Evolutionary conservation across 2,113 vertebrate genomes (phyloP).

Genomic region (Macrotis lagotis): DNA sequence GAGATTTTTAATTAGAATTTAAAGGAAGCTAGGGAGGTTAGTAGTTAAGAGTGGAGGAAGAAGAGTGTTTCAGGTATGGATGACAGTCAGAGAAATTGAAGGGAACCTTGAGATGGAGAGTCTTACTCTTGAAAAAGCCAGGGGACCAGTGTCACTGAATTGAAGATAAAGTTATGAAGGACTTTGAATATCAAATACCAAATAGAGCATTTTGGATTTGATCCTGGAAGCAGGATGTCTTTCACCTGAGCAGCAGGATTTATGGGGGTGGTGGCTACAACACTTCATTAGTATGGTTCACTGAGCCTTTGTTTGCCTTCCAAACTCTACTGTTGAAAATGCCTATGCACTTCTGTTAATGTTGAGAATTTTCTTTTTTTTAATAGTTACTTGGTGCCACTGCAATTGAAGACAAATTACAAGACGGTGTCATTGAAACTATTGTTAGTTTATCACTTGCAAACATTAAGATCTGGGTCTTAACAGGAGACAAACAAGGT

Average conservation of each 20-base stretch:
- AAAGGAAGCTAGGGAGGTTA: background rate
- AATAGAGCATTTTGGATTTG: background rate
- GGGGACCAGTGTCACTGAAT: background rate
- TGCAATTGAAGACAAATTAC: conserved; percentile 91
- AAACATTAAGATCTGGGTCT: conserved; percentile 91
- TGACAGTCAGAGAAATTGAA: background rate
- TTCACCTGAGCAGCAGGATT: background rate
- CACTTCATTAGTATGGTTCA: background rate
- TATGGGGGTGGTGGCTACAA: background rate
- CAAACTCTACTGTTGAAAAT: background rate
- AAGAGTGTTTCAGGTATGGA: background rate
- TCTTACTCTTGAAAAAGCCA: background rate
- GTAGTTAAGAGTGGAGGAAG: background rate
- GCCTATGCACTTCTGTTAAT: conserved; percentile 25
- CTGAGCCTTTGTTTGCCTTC: background rate
- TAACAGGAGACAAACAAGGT: conserved; percentile 93
- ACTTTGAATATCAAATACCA: background rate
- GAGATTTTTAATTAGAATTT: background rate
- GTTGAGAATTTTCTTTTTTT: conserved; percentile 45
- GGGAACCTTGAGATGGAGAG: background rate
- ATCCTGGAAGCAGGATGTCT: background rate
- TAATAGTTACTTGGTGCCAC: conserved; percentile 90
- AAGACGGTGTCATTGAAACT: conserved; percentile 90
- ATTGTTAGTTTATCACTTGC: conserved; percentile 86
- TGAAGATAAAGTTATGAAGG: background rate